Percentiles rank a stretch among this genome's conserved stretches.
These are phyloP conservation scores for Guaruba guarouba DNA, from an alignment of 2,113 vertebrate genomes.

Conservation along the genomic window DNA sequence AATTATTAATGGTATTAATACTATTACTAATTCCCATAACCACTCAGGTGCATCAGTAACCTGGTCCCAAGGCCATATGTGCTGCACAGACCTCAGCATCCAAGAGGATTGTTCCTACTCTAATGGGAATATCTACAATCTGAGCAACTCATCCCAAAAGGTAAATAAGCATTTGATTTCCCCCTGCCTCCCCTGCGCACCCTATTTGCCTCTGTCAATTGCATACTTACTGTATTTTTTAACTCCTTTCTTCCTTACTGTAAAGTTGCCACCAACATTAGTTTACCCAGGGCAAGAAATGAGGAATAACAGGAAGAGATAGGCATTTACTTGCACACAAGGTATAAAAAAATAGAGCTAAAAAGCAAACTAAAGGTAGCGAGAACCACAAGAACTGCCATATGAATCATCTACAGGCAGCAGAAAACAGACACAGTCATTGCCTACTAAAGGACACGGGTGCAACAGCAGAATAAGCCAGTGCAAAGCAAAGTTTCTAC, in stretches of 20 bases:
- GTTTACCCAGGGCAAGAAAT: neutral
- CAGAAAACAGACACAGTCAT: neutral
- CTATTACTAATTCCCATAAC: neutral
- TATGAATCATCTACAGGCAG: neutral
- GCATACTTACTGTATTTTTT: neutral
- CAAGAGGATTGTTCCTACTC: neutral
- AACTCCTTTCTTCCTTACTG: neutral
- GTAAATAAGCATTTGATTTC: constrained; percentile 16
- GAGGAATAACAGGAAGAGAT: neutral
- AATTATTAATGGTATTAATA: neutral
- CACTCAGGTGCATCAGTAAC: neutral
- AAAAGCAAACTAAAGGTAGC: neutral
- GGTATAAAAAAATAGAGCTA: neutral
- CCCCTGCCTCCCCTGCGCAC: neutral
- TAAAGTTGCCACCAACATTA: neutral
- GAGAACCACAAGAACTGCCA: neutral
- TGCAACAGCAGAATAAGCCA: neutral
- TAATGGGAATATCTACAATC: neutral
- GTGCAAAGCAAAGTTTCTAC: neutral
- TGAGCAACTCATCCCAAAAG: constrained; percentile 18
- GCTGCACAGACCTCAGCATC: neutral
- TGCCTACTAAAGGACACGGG: neutral
- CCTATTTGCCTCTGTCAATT: neutral
- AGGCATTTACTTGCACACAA: neutral
- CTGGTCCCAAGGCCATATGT: neutral